Percentiles rank a stretch among this genome's conserved stretches.
These are phyloP conservation scores for Chlamydotis undulata DNA, from an alignment of 2,113 vertebrate genomes.

Conservation along the genomic window DNA sequence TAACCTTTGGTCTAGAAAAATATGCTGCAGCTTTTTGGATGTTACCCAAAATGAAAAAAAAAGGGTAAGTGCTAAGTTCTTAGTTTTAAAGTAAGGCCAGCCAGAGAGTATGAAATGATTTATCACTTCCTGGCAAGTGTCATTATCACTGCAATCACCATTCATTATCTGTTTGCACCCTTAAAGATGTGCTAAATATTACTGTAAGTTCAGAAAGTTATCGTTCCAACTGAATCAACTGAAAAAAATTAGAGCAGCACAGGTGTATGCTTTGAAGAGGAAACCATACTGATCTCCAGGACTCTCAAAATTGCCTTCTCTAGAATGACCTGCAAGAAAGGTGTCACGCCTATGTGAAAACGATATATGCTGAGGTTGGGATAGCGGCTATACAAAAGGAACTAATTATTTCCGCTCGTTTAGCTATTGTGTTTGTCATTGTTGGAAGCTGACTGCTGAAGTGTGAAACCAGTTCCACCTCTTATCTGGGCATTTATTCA, in stretches of 20 bases:
- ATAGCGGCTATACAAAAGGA: neutral
- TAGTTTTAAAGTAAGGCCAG: constrained; percentile 35
- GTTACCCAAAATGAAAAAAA: neutral
- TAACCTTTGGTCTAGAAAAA: constrained; percentile 31
- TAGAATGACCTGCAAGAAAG: neutral
- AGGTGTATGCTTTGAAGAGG: neutral
- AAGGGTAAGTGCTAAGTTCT: neutral
- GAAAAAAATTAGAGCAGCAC: neutral
- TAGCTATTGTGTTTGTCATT: neutral
- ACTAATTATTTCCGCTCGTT: neutral
- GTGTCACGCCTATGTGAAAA: neutral
- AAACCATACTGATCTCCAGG: neutral
- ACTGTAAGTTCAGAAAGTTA: constrained; percentile 4
- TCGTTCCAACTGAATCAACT: neutral
- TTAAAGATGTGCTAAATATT: neutral
- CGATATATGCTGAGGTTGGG: neutral
- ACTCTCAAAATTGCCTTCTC: neutral
- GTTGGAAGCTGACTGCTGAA: neutral
- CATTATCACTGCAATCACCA: constrained; percentile 38
- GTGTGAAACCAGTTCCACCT: neutral
- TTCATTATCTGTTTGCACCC: neutral
- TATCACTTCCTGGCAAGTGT: constrained; percentile 48
- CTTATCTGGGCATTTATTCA: neutral
- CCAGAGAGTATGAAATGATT: constrained; percentile 32
- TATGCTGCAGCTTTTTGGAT: neutral